Evolutionary conservation across 2,888 invertebrate genomes (phyloP).

Genomic region (Dryadula phaetusa): DNA sequence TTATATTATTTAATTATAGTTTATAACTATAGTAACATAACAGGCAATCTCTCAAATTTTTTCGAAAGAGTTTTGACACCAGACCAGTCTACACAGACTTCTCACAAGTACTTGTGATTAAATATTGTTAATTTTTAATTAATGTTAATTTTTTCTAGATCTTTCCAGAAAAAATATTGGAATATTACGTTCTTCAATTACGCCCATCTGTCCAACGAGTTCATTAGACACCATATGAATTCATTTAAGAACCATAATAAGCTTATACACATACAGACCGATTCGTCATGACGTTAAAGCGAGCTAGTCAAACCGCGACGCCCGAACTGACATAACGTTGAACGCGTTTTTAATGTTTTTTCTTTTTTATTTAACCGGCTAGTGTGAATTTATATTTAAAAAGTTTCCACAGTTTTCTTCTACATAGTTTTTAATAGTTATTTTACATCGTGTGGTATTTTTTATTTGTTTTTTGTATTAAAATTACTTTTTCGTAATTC

Average conservation of each 20-base stretch:
- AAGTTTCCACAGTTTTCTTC: constrained; percentile 6
- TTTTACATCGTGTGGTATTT: constrained; percentile 27
- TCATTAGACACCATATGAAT: constrained; percentile 47
- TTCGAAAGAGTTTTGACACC: too few relatives aligned
- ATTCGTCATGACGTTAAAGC: constrained; percentile 41
- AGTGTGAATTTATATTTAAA: constrained; percentile 29
- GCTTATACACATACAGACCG: constrained; percentile 44
- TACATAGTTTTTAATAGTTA: not conserved
- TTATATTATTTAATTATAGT: too few relatives aligned
- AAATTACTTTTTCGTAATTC: not conserved
- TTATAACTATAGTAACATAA: too few relatives aligned
- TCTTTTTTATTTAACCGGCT: constrained; percentile 31
- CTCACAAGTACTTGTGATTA: too few relatives aligned
- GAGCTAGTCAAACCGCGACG: constrained; percentile 54
- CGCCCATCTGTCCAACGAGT: constrained; percentile 44
- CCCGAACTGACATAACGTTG: constrained; percentile 50
- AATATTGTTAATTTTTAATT: too few relatives aligned
- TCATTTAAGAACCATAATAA: constrained; percentile 48
- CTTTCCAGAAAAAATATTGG: constrained; percentile 16
- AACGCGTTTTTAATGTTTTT: constrained; percentile 36
- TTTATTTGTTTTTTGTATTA: not conserved
- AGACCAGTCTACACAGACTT: too few relatives aligned
- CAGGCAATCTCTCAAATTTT: too few relatives aligned
- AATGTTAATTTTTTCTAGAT: not conserved
- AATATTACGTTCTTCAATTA: constrained; percentile 32